Base-by-base conservation (phyloP, 1,140 invertebrate genomes). In the Drosophila mayri region DNA sequence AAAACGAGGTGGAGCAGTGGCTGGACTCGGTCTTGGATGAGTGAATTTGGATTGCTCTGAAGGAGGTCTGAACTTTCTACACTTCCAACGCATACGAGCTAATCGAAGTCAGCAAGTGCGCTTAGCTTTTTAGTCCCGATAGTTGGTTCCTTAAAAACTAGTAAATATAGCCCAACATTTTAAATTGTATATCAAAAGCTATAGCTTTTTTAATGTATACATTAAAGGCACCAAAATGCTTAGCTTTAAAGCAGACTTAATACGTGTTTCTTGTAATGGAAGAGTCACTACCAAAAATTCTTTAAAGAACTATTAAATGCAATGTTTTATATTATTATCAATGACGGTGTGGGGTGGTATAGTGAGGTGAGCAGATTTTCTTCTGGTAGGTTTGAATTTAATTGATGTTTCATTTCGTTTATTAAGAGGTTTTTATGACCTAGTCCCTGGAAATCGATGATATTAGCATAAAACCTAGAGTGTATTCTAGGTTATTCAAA, bases 1-100 rank as follows among this genome's bases (percentile, higher is more conserved):
- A 90, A 50, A 87, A 85, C 55, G 91, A 91, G n/a, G 90, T 92
- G 35, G 91, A 92, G 35, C 75, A 92, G 38, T 92, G 91, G 91
- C 49, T 92, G n/a, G 91, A 92, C 46, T 87, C 84, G 25, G 91
- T 92, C 0, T 57, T 92, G 10, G 91, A 91, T 25, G 91, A 92
- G 47, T 92, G 41, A 73, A 47, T 11, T 10, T 37, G 32, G 32
- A 10, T 16, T 22, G 50, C 14, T 37, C 18, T 5, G 12, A 4
- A 22, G 28, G 16, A 28, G 20, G 11, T 10, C n/a, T 10, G 5
- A 30, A 40, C 10, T 59, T 61, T 16, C 18, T 54, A 54, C 20
- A 35, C 60, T 64, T 59, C 43, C 20, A 63, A 55, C 9, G 52
- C 20, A n/a, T 11, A 40, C 10, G 46, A 47, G 28, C 35, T 38